Conservation (phyloP, 64 coral and sea anemone species). For the Acropora tenuis region DNA sequence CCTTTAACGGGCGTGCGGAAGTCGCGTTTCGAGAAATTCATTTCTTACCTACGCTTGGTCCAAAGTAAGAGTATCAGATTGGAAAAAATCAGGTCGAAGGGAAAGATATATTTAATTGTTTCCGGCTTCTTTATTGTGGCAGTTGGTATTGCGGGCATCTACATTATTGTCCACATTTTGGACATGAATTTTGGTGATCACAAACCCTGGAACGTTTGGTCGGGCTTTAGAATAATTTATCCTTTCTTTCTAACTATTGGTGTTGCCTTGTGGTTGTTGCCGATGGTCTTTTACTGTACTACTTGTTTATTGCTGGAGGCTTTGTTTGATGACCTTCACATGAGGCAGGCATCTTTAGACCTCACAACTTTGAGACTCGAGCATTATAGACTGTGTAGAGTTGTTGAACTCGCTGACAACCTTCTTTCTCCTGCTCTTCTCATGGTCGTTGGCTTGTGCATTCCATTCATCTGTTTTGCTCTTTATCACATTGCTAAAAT, state of each 20-base stretch:
- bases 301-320: constrained; percentile 11
- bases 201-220: constrained; percentile 19
- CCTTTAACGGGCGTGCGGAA: not conserved
- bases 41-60: not conserved
- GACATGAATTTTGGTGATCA: not conserved
- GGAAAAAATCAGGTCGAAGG: not conserved
- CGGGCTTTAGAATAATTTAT: not conserved
- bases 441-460: not conserved
- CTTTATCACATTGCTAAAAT: not conserved
- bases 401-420: not conserved
- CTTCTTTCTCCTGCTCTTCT: not conserved
- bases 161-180: not conserved
- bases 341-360: not conserved
- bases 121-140: not conserved
- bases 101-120: not conserved
- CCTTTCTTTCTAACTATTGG: not conserved
- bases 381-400: not conserved
- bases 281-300: constrained; percentile 3
- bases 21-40: constrained; percentile 14
- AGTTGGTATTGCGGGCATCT: not conserved
- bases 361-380: not conserved
- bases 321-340: not conserved
- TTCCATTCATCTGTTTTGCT: constrained; percentile 1
- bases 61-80: not conserved
- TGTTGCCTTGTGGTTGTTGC: constrained; percentile 11